Base-by-base conservation (phyloP, 2,888 invertebrate genomes). In the Strigamia transsilvanica region DNA sequence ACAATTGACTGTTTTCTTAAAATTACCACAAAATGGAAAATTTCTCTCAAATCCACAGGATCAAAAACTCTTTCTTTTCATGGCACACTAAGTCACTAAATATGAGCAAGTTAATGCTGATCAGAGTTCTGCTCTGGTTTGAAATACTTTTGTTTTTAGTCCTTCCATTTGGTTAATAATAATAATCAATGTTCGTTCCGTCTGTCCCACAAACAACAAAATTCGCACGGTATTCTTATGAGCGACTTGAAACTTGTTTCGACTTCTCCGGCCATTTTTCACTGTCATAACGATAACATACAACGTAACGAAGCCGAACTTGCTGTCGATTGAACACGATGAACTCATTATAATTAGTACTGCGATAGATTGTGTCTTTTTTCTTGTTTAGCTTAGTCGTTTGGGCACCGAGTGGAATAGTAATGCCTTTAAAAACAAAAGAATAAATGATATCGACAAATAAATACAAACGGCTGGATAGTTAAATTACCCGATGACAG, bases 271-370 rank as follows among this genome's bases (percentile, higher is more conserved):
- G 80, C 46, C 83, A 56, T 51, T 82, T 56, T 21, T 38, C 78
- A 42, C 79, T 80, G 23, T 84, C 84, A 23, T 81, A 83, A 18
- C 81, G 82, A 56, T 84, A 85, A 66, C 84, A 82, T 46, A 85
- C 84, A 80, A 85, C 46, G 82, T 85, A 85, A 27, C 85, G 84
- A 21, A 85, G 83, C 83, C 84, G 84, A 32, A 85, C 84, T 82
- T 85, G 85, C 21, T 84, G 83, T 79, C 84, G 82, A 51, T 84
- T 84, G 80, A 83, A 85, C 15, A 85, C 85, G 41, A 85, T 82
- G 77, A 85, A 85, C 83, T 85, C 85, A 80, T 84, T 85, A 83
- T 84, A 85, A 56, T 83, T 84, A 23, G 83, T 77, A 42, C 77
- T 79, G 41, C 82, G 82, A 61, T 79, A 81, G n/a, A 83, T 81